phyloP scores from a whole-genome alignment of 1,140 invertebrate genomes.

The Limonius californicus region DNA sequence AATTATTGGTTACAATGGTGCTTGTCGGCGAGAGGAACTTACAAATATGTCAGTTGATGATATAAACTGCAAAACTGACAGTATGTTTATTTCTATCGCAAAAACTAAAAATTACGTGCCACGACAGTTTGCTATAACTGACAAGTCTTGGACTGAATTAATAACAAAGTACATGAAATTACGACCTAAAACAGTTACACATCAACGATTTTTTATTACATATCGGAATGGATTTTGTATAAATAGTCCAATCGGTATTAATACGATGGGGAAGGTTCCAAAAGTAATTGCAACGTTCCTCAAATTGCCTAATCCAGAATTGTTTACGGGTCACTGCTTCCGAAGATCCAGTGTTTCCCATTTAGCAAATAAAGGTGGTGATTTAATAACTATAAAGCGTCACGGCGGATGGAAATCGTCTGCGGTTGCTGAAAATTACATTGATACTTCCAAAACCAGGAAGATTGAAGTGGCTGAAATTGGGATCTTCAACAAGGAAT shows the following conservation, averaged over 20 bases:
- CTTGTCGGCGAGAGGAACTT: constrained; percentile 30
- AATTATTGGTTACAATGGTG: constrained; percentile 26
- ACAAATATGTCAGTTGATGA: constrained; percentile 29
- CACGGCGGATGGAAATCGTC: neutral
- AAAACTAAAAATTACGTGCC: constrained; percentile 22
- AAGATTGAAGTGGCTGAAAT: neutral
- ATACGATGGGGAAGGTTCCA: no score
- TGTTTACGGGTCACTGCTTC: neutral
- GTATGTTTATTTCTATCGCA: constrained; percentile 12
- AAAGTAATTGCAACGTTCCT: no score
- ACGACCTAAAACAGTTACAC: constrained; percentile 11
- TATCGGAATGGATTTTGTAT: constrained; percentile 13
- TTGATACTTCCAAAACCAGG: neutral
- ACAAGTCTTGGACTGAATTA: constrained; percentile 18
- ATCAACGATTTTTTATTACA: constrained; percentile 19
- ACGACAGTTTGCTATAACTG: constrained; percentile 12
- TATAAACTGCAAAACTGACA: constrained; percentile 25
- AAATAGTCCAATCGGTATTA: no score
- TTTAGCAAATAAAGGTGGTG: neutral
- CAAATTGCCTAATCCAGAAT: no score
- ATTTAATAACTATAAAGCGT: neutral
- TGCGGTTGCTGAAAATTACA: neutral
- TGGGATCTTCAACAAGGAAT: no score
- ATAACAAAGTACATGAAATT: constrained; percentile 17
- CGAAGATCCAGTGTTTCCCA: neutral